These are phyloP conservation scores for Drosophila paracracens DNA, from an alignment of 2,888 invertebrate genomes.

Conservation along the genomic window DNA sequence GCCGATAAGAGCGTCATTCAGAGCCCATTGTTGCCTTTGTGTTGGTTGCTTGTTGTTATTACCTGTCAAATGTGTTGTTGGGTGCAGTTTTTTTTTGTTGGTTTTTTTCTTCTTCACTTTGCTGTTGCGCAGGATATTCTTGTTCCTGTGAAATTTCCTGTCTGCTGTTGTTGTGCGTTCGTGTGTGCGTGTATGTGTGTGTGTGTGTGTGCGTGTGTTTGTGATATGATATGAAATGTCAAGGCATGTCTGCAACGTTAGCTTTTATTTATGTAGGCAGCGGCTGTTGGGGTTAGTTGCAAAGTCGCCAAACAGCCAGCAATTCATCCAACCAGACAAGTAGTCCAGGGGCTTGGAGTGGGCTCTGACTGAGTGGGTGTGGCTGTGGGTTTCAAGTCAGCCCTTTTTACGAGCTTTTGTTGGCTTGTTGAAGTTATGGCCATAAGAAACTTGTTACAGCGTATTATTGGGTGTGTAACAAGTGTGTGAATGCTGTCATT, in stretches of 20 bases:
- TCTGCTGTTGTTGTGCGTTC: conserved; percentile 24
- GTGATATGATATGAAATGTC: conserved; percentile 71
- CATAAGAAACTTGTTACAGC: conserved; percentile 81
- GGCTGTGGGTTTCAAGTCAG: conserved; percentile 28
- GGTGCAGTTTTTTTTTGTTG: conserved; percentile 39
- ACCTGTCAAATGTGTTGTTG: conserved; percentile 44
- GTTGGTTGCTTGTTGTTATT: conserved; percentile 26
- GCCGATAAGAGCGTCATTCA: conserved; percentile 42
- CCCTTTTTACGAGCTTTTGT: conserved; percentile 80
- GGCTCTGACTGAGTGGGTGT: neutral
- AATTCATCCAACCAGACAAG: conserved; percentile 12
- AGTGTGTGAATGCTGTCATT: conserved; percentile 43
- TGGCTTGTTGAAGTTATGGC: conserved; percentile 79
- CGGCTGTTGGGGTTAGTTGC: conserved; percentile 58
- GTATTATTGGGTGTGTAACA: conserved; percentile 80
- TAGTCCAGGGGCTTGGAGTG: neutral
- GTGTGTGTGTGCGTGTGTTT: conserved; percentile 4
- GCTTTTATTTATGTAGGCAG: conserved; percentile 71
- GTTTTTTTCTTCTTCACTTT: conserved; percentile 2
- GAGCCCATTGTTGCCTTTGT: conserved; percentile 19
- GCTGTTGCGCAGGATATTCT: conserved; percentile 34
- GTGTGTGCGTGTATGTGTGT: conserved; percentile 18
- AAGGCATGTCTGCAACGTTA: conserved; percentile 69
- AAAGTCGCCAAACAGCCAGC: conserved; percentile 53
- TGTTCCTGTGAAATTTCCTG: conserved; percentile 47